A percentile compares a stretch with the other conserved stretches of the same genome.
Evolutionary conservation across 2,888 invertebrate genomes (phyloP).

Genomic region (Stenodema calcarata): DNA sequence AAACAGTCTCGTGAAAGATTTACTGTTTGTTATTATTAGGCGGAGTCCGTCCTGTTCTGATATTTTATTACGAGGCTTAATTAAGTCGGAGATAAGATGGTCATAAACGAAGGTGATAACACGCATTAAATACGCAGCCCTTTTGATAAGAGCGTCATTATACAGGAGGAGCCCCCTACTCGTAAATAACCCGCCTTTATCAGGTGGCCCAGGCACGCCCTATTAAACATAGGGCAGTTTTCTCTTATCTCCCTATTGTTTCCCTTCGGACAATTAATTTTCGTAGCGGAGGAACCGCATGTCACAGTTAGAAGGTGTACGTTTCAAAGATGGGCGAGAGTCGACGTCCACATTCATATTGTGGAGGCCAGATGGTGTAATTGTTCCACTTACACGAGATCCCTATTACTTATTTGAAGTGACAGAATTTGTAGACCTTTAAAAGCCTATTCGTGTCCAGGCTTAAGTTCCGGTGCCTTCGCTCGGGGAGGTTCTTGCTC

Average conservation of each 20-base stretch:
- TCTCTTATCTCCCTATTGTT: slow-evolving; percentile 14
- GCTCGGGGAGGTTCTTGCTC: neutral
- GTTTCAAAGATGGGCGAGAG: neutral
- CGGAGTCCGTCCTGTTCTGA: neutral
- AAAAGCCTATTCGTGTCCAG: slow-evolving; percentile 34
- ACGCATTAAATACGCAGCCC: slow-evolving; percentile 1
- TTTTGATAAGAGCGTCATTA: slow-evolving; percentile 15
- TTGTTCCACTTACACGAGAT: slow-evolving; percentile 35
- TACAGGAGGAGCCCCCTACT: neutral
- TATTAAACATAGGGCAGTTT: slow-evolving; percentile 6
- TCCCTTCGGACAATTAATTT: slow-evolving; percentile 18
- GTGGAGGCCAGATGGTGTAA: slow-evolving; percentile 36
- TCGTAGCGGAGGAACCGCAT: neutral
- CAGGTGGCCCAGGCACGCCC: neutral
- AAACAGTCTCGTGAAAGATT: neutral
- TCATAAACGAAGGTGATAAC: slow-evolving; percentile 13
- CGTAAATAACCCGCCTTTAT: neutral
- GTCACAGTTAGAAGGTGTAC: neutral
- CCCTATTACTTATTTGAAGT: slow-evolving; percentile 34
- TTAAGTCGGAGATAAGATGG: neutral
- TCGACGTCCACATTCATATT: neutral
- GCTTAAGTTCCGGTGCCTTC: neutral
- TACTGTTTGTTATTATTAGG: neutral
- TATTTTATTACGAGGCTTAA: neutral
- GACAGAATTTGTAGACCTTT: slow-evolving; percentile 34